These are phyloP conservation scores for Herminia tarsipennalis DNA, from an alignment of 2,888 invertebrate species.

Conservation along the genomic window DNA sequence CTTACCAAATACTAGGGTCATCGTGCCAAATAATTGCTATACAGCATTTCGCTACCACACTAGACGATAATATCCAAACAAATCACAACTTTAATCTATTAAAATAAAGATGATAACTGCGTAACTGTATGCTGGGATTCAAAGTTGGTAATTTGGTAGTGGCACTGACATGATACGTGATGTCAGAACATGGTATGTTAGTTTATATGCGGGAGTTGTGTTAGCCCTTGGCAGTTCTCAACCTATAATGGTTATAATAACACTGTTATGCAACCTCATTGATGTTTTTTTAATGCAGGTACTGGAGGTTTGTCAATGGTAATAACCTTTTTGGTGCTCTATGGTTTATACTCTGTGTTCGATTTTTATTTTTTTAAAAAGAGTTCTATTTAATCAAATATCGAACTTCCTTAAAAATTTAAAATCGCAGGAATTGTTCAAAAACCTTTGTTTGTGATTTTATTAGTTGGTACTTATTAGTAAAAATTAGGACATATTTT, in stretches of 20 bases:
- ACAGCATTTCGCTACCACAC: constrained; percentile 46
- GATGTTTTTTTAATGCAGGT: neutral
- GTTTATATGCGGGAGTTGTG: constrained; percentile 11
- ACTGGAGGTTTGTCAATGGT: neutral
- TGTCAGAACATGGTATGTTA: constrained; percentile 41
- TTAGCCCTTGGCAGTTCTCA: constrained; percentile 20
- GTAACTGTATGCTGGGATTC: neutral
- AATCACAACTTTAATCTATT: neutral
- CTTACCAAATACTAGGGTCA: constrained; percentile 56
- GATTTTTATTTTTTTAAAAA: too few relatives aligned
- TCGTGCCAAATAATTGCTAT: constrained; percentile 56
- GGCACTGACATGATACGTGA: constrained; percentile 68
- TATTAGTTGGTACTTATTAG: too few relatives aligned
- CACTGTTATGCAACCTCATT: neutral
- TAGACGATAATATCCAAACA: neutral
- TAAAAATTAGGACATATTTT: too few relatives aligned
- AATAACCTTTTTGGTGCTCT: neutral
- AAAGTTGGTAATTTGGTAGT: constrained; percentile 31
- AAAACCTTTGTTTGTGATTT: too few relatives aligned
- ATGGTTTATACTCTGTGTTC: too few relatives aligned
- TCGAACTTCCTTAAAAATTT: too few relatives aligned
- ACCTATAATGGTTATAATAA: too few relatives aligned
- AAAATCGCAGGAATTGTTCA: too few relatives aligned
- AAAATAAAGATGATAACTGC: constrained; percentile 26
- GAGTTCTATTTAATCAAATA: too few relatives aligned